phyloP scores from a whole-genome alignment of 92 coral and sea anemone species.

The Galaxea fascicularis region DNA sequence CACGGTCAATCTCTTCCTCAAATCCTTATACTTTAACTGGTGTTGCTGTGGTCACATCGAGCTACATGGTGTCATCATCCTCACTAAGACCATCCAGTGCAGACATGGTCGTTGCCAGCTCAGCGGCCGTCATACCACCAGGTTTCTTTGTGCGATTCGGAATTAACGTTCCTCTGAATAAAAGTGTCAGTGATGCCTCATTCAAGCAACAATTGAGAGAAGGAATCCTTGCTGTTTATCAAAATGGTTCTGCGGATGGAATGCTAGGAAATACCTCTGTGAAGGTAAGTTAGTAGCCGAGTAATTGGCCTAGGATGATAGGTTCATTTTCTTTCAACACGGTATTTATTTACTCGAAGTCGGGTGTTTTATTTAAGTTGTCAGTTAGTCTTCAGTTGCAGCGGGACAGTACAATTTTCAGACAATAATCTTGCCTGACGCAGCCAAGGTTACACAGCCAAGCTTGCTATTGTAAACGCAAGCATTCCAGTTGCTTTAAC shows the following conservation, averaged over 20 bases:
- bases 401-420: no score
- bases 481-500: no score
- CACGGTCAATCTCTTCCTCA: not conserved
- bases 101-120: not conserved
- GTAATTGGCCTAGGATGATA: not conserved
- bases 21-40: not conserved
- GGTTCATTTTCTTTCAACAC: not conserved
- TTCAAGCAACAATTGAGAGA: not conserved
- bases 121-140: not conserved
- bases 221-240: conserved; percentile 11
- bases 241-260: conserved; percentile 15
- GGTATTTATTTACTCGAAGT: no score
- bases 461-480: no score
- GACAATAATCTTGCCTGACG: no score
- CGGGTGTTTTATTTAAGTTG: no score
- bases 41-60: not conserved
- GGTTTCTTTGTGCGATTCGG: conserved; percentile 21
- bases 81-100: not conserved
- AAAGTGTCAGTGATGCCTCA: not conserved
- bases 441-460: no score
- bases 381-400: no score
- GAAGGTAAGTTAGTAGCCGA: not conserved
- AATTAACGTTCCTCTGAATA: conserved; percentile 15
- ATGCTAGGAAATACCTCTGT: not conserved
- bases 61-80: not conserved